Evolutionary conservation across 2,888 invertebrate genomes (phyloP).

Genomic region (Fissipunctia ypsillon): DNA sequence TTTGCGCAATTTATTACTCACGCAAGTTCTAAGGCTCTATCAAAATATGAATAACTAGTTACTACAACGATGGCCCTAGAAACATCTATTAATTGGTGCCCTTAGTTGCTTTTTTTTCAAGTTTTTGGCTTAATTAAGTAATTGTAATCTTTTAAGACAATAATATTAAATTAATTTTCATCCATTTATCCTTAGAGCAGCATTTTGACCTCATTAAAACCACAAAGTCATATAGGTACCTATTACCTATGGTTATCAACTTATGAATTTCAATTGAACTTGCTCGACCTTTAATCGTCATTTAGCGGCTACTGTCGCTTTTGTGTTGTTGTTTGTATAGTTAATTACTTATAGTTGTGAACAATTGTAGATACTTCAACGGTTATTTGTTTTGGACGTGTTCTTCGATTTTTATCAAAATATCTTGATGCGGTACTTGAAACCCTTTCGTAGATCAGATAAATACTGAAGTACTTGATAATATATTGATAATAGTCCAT

Average conservation of each 20-base stretch:
- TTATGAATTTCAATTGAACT: slow-evolving; percentile 25
- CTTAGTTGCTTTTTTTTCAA: too few species aligned
- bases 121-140: not conserved
- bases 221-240: not conserved
- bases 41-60: not conserved
- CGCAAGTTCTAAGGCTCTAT: not conserved
- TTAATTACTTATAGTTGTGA: slow-evolving; percentile 9
- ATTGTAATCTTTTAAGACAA: not conserved
- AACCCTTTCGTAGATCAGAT: slow-evolving; percentile 36
- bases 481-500: slow-evolving; percentile 26
- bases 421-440: slow-evolving; percentile 20
- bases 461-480: slow-evolving; percentile 6
- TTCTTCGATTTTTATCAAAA: slow-evolving; percentile 15
- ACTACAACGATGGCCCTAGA: not conserved
- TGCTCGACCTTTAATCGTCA: slow-evolving; percentile 25
- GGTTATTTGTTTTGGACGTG: slow-evolving; percentile 2
- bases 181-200: not conserved
- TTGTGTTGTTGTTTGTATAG: slow-evolving; percentile 14
- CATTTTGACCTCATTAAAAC: not conserved
- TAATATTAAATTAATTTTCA: not conserved
- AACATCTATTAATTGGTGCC: too few species aligned
- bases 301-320: slow-evolving; percentile 7
- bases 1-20: slow-evolving; percentile 29
- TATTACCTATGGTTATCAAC: not conserved
- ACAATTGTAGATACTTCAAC: not conserved